Evolutionary conservation across 37 sponge, comb jelly and placozoan species (phyloP), one percentile per base, ranked within the genome.

Genomic region (Mnemiopsis leidyi): DNA sequence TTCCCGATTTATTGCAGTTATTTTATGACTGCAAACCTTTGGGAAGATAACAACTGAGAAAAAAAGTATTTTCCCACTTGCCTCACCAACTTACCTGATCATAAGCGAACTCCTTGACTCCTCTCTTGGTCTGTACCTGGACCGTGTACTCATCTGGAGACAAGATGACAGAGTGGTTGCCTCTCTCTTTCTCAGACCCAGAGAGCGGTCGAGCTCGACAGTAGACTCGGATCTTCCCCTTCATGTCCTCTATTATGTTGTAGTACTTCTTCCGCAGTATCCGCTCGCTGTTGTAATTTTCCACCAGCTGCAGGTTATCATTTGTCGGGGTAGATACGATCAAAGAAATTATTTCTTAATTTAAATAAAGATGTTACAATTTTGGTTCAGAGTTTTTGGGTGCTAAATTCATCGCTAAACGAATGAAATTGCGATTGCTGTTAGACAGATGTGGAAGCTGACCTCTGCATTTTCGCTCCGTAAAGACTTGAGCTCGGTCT

Each of bases 81-180:
- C n/a, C n/a, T n/a, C n/a, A n/a, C n/a, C n/a, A n/a, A 39, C 5
- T 85, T n/a, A 94, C 92, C 75, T 69, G 93, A 83, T 94, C 95
- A 48, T 94, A 94, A 0, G 73, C 26, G 33, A 94, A 94, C 69
- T 94, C 94, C 77, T 94, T 94, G 85, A 93, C 38, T 0, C 95
- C 95, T 76, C 93, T 35, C n/a, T 36, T 39, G 21, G 92, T 76
- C 30, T 93, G 85, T 2, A 94, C 92, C 25, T 83, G 69, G 7
- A 94, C 40, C 3, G 92, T 93, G 68, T 94, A 94, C 93, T 94
- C 95, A 82, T 94, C 95, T n/a, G 95, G 95, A 9, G 94, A 94
- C 13, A 39, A 18, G 28, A 94, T 69, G 31, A 94, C 94, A 1
- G 69, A 93, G 83, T 94, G 67, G 73, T 94, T 94, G 7, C 93